phyloP scores from a whole-genome alignment of 2,113 vertebrate genomes.

The Pelecanus crispus region DNA sequence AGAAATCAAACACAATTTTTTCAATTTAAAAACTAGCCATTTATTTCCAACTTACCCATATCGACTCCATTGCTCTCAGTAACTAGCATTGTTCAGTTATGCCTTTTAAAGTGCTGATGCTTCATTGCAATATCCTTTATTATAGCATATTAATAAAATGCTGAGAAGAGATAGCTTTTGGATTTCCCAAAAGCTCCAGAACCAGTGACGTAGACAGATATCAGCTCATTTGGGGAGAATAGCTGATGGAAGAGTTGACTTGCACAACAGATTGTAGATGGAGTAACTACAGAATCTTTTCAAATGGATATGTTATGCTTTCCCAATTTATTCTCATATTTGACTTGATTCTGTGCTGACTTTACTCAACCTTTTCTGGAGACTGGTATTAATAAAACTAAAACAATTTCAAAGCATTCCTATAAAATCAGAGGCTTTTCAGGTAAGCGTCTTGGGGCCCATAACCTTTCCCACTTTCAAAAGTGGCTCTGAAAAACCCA shows the following conservation, averaged over 20 bases:
- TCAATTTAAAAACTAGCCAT: not conserved
- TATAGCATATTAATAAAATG: not conserved
- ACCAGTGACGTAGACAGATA: not conserved
- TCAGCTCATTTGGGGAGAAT: not conserved
- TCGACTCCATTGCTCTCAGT: not conserved
- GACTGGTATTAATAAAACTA: not conserved
- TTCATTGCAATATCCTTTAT: not conserved
- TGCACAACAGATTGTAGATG: not conserved
- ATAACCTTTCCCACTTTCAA: not conserved
- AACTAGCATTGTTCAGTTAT: not conserved
- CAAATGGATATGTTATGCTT: not conserved
- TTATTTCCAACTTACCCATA: not conserved
- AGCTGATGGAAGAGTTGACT: not conserved
- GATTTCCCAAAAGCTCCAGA: not conserved
- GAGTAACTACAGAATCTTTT: not conserved
- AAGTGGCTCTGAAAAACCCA: not conserved
- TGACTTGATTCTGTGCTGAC: not conserved
- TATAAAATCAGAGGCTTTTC: not conserved
- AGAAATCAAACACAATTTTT: not conserved
- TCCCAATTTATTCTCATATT: not conserved
- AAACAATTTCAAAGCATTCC: not conserved
- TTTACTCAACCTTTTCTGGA: not conserved
- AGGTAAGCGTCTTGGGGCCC: not conserved
- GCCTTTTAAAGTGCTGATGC: not conserved
- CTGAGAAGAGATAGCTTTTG: not conserved